Percentiles rank a stretch among this genome's conserved stretches.
These are phyloP conservation scores for Myanophis thanlyinensis DNA, from an alignment of 2,113 vertebrate species.

Conservation along the genomic window DNA sequence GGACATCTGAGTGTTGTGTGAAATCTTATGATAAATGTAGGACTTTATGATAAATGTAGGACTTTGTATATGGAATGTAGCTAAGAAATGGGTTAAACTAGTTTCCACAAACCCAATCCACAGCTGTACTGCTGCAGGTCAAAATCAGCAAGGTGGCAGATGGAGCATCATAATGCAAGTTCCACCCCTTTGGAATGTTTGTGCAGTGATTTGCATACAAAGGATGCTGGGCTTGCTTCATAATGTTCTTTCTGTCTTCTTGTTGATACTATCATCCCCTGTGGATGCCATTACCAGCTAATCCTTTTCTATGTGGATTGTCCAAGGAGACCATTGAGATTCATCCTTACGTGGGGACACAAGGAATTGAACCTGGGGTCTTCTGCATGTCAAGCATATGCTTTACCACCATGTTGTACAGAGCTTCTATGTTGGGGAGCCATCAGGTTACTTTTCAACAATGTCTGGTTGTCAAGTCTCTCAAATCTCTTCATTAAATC, in stretches of 20 bases:
- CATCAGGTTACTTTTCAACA: fast-evolving
- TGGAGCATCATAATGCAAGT: neutral
- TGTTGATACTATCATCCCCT: neutral
- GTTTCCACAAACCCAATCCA: neutral
- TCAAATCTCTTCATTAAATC: neutral
- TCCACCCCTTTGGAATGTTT: neutral
- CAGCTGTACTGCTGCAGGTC: neutral
- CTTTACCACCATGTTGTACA: neutral
- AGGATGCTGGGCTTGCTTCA: neutral
- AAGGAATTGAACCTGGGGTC: neutral
- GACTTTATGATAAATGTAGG: neutral
- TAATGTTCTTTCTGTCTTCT: neutral
- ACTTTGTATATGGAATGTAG: neutral
- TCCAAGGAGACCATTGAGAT: neutral
- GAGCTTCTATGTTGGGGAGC: neutral
- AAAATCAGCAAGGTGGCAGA: neutral
- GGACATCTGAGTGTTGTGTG: neutral
- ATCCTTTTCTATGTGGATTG: neutral
- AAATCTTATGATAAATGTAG: neutral
- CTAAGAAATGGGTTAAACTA: neutral
- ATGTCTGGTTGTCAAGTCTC: neutral
- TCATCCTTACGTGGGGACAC: neutral
- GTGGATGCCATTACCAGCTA: neutral
- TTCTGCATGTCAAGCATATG: neutral
- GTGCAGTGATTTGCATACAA: neutral